Evolutionary conservation across 2,113 vertebrate species (phyloP).

Genomic region (Hippocampus comes): DNA sequence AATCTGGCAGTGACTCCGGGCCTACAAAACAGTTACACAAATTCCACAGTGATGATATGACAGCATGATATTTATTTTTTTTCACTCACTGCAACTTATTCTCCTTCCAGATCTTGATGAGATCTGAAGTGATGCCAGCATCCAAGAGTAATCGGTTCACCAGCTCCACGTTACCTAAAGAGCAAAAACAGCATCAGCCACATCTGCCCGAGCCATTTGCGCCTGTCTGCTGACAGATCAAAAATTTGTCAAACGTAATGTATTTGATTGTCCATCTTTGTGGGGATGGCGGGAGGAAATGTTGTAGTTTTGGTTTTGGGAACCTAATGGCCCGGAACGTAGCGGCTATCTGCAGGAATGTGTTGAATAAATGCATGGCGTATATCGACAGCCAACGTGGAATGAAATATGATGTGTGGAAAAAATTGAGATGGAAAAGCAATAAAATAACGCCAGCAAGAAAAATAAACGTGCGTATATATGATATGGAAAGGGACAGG

Average conservation of each 20-base stretch:
- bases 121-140: constrained; percentile 87
- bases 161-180: constrained; percentile 83
- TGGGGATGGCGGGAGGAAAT: neutral
- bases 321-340: neutral
- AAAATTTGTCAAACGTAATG: neutral
- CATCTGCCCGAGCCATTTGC: constrained; percentile 1
- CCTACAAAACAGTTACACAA: constrained; percentile 28
- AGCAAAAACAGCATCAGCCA: constrained; percentile 13
- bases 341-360: constrained; percentile 3
- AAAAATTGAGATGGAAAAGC: neutral
- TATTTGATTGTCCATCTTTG: neutral
- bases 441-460: constrained; percentile 1
- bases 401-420: neutral
- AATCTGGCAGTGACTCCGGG: constrained; percentile 83
- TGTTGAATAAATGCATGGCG: constrained; percentile 6
- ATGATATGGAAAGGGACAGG: neutral
- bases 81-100: constrained; percentile 78
- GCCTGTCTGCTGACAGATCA: neutral
- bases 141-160: constrained; percentile 86
- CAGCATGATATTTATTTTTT: neutral
- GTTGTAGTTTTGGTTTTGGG: constrained; percentile 2
- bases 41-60: neutral
- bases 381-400: constrained; percentile 7
- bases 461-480: neutral
- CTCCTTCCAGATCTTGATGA: constrained; percentile 83